Conservation (phyloP, 2,797 vertebrate species). For the Dermochelys coriacea region DNA sequence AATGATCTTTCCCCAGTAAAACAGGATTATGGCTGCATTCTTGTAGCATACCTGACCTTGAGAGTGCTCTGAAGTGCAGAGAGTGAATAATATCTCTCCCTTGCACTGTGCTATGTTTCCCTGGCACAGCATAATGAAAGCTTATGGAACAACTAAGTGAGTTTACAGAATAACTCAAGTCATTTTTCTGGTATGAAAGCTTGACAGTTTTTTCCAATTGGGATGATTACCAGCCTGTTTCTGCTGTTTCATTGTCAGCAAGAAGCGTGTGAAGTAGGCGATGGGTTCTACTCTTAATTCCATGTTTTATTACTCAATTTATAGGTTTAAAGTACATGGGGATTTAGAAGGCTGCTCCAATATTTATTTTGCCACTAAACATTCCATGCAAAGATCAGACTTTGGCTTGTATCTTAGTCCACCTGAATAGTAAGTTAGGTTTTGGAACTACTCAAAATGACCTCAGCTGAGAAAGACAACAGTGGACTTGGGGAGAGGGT, state of each 20-base stretch:
- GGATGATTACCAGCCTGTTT: conserved; percentile 29
- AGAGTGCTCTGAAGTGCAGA: neutral
- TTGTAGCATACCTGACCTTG: conserved; percentile 26
- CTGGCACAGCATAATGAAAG: conserved; percentile 21
- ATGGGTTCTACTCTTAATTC: neutral
- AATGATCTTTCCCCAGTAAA: conserved; percentile 54
- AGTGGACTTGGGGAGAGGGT: neutral
- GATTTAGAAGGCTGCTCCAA: neutral
- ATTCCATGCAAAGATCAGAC: neutral
- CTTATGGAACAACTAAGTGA: conserved; percentile 18
- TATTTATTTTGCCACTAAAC: neutral
- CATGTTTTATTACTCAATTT: neutral
- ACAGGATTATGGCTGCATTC: conserved; percentile 25
- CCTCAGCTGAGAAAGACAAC: accelerated
- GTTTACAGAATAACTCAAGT: conserved; percentile 30
- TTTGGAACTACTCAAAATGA: neutral
- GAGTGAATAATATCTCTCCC: neutral
- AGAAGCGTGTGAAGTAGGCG: accelerated
- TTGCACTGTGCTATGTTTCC: neutral
- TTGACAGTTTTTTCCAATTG: neutral
- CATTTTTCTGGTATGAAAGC: conserved; percentile 21
- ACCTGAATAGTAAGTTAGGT: accelerated
- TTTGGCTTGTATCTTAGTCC: neutral
- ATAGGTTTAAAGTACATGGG: neutral
- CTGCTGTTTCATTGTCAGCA: neutral